These are phyloP conservation scores for Eurytoma californica DNA, from an alignment of 2,888 invertebrate species.

Conservation along the genomic window DNA sequence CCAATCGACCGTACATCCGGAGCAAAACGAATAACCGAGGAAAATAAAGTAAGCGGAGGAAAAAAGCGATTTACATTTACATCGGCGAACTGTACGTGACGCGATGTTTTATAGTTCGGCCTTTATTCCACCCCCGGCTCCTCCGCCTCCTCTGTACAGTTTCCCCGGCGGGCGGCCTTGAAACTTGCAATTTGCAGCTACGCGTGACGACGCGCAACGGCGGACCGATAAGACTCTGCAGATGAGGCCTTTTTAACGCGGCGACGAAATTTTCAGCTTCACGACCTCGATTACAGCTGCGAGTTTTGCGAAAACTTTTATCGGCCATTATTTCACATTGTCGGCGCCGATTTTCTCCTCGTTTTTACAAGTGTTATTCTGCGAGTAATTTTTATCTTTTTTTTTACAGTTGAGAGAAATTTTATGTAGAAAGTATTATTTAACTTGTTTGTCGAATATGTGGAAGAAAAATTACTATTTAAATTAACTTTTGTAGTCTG, in stretches of 20 bases:
- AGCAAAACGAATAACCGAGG: too few relatives aligned
- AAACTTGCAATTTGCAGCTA: slow-evolving; percentile 37
- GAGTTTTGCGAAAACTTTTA: background rate
- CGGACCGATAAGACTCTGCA: slow-evolving; percentile 34
- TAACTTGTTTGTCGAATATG: too few relatives aligned
- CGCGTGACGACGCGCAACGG: slow-evolving; percentile 16
- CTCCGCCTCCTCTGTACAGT: background rate
- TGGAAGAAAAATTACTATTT: too few relatives aligned
- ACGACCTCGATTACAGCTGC: slow-evolving; percentile 28
- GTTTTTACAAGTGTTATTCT: too few relatives aligned
- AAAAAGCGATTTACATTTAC: slow-evolving; percentile 33
- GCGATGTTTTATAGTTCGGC: slow-evolving; percentile 35
- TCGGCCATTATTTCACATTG: too few relatives aligned
- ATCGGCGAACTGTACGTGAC: slow-evolving; percentile 19
- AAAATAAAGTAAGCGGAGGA: background rate
- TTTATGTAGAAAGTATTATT: too few relatives aligned
- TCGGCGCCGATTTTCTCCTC: too few relatives aligned
- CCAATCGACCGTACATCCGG: too few relatives aligned
- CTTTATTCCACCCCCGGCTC: background rate
- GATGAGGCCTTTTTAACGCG: slow-evolving; percentile 38
- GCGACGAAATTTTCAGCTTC: slow-evolving; percentile 8
- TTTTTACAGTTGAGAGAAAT: too few relatives aligned
- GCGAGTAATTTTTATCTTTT: too few relatives aligned
- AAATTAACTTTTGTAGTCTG: too few relatives aligned
- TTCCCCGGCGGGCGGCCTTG: slow-evolving; percentile 18